Evolutionary conservation across 2,888 invertebrate genomes (phyloP), one percentile per base, ranked within the genome.

Genomic region (Aleiodes leptofemur): DNA sequence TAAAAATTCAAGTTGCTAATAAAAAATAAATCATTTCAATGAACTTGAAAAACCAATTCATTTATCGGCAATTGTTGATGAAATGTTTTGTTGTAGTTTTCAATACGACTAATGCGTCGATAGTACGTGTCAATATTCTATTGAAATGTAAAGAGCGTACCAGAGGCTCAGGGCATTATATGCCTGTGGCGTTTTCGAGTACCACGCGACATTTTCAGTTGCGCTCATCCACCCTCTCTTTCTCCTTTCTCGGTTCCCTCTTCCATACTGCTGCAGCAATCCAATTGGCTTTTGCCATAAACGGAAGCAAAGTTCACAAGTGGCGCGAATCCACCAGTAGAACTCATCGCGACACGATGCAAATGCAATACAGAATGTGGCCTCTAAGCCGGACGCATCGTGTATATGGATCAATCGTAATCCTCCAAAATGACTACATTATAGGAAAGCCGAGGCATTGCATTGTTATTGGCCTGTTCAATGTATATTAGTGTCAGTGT

Each of bases 351-450:
- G 9, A 64, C 14, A 48, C 64, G 43, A 43, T 43, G 64, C 48
- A 64, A 64, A 64, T 64, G 64, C 43, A 16, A 64, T 64, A 38
- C 61, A 61, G 61, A 61, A 14, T 61, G 34, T 38, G 43, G 38
- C 14, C 38, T 38, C 23, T 64, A 64, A 64, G 64, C 64, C 16
- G 64, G 23, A 43, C 43, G 64, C 64, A 48, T 64, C 64, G 64
- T 64, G 64, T 64, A 48, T 64, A 64, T 72, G 73, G 75, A 76
- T 77, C 73, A 73, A 76, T 71, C 71, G 68, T 77, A 77, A 77
- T 77, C 76, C 77, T 70, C 53, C 70, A 38, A 73, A 77, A 77
- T 77, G 77, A 75, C 70, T 77, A 69, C 77, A 57, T 73, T 73
- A 77, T 71, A 57, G 73, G 31, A 34, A 64, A 64, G 23, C 48